Percentiles rank a stretch among this genome's conserved stretches.
Evolutionary conservation across 2,888 invertebrate species (phyloP).

Genomic region (Choreutis nemorana): DNA sequence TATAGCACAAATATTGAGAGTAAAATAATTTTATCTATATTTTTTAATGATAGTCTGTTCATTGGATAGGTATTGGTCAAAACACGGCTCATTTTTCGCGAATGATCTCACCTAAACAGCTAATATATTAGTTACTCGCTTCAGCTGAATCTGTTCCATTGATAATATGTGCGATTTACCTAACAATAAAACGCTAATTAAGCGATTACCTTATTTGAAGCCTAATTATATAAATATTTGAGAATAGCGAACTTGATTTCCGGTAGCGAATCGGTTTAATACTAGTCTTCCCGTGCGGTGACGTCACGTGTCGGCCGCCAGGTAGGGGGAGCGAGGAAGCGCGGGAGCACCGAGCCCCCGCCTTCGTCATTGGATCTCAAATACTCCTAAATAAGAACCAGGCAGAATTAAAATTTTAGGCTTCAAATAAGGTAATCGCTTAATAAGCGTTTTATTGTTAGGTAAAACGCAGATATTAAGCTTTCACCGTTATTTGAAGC

Average conservation of each 20-base stretch:
- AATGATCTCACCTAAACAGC: too few species aligned
- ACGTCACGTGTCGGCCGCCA: not conserved
- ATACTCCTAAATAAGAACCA: not conserved
- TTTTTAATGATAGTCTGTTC: too few species aligned
- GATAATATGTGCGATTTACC: constrained; percentile 2
- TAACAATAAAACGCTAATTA: constrained; percentile 4
- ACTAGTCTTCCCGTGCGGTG: not conserved
- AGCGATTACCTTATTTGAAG: constrained; percentile 2
- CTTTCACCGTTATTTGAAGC: constrained; percentile 2
- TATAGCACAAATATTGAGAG: too few species aligned
- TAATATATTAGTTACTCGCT: too few species aligned
- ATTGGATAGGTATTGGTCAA: too few species aligned
- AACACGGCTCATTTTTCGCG: too few species aligned
- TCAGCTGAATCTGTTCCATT: too few species aligned
- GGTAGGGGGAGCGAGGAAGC: not conserved
- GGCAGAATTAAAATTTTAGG: not conserved
- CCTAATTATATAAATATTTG: constrained; percentile 1
- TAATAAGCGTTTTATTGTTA: constrained; percentile 4
- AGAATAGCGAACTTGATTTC: constrained; percentile 2
- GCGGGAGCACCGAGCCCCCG: not conserved
- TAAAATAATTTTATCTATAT: too few species aligned
- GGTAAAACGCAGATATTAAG: constrained; percentile 3
- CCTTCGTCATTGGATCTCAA: not conserved
- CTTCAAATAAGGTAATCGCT: constrained; percentile 3
- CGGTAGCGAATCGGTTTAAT: constrained; percentile 1